Conservation (phyloP, 1,140 invertebrate species). For the Colletes latitarsis region DNA sequence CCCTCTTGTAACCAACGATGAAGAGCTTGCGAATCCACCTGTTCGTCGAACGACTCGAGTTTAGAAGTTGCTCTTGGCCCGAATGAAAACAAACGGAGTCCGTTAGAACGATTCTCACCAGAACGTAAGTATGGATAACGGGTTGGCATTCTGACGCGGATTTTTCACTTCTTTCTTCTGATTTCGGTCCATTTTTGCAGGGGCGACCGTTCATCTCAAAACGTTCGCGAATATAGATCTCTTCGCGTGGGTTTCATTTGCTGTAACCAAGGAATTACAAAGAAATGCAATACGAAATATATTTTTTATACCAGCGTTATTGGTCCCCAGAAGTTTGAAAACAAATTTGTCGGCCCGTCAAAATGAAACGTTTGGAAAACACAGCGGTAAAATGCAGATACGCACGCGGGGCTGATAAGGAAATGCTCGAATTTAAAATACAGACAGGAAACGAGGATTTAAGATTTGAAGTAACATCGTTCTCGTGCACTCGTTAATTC, state of each 20-base stretch:
- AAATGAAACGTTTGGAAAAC: too few relatives aligned
- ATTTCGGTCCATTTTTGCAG: constrained; percentile 74
- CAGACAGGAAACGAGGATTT: too few relatives aligned
- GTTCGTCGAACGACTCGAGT: neutral
- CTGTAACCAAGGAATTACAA: neutral
- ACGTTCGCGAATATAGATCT: neutral
- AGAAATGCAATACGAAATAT: too few relatives aligned
- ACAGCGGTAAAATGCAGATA: too few relatives aligned
- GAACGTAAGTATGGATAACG: constrained; percentile 81
- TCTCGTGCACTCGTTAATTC: too few relatives aligned
- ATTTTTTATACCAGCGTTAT: too few relatives aligned
- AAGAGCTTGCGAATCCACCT: constrained; percentile 84
- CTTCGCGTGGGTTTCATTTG: neutral
- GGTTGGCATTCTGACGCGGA: constrained; percentile 81
- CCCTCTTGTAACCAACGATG: constrained; percentile 82
- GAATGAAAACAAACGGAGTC: neutral
- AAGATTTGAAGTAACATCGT: too few relatives aligned
- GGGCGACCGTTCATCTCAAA: neutral
- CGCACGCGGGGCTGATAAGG: too few relatives aligned
- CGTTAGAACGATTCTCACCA: constrained; percentile 74
- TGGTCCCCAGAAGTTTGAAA: too few relatives aligned
- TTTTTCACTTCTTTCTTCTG: constrained; percentile 78
- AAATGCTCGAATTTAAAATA: too few relatives aligned
- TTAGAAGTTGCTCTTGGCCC: too few relatives aligned
- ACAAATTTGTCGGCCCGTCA: too few relatives aligned